Evolutionary conservation across 35 echinoderm and acorn worm species (phyloP).

Genomic region (Strongylocentrotus purpuratus): DNA sequence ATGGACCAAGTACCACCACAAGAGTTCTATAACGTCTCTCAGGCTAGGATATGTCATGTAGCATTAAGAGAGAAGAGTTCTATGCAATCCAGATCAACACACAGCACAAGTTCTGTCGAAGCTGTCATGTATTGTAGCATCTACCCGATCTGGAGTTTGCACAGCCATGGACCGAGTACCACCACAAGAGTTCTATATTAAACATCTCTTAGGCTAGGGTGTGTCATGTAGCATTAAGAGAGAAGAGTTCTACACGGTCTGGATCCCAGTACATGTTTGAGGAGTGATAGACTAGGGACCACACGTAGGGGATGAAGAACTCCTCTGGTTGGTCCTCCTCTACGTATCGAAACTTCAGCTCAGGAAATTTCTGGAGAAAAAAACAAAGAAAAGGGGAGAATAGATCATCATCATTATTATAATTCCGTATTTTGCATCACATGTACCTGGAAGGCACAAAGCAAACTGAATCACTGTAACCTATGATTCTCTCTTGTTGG

Average conservation of each 20-base stretch:
- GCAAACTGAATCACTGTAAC: no score
- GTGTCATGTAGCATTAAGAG: slow-evolving; percentile 60
- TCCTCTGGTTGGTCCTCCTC: slow-evolving; percentile 98
- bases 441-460: no score
- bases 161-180: no score
- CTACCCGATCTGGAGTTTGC: no score
- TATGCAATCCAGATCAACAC: slow-evolving; percentile 75
- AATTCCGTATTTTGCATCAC: no score
- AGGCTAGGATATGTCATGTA: neutral
- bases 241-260: slow-evolving; percentile 96
- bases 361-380: slow-evolving; percentile 92
- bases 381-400: neutral
- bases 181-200: no score
- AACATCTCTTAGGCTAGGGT: neutral
- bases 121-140: no score
- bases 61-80: slow-evolving; percentile 90
- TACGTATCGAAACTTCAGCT: slow-evolving; percentile 97
- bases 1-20: neutral
- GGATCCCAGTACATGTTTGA: slow-evolving; percentile 98
- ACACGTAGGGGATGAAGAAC: slow-evolving; percentile 98
- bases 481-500: no score
- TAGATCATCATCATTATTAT: neutral
- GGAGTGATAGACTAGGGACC: slow-evolving; percentile 97
- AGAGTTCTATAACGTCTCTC: neutral
- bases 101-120: no score